These are phyloP conservation scores for Hedychridium roseum DNA, from an alignment of 2,888 invertebrate species.

Conservation along the genomic window DNA sequence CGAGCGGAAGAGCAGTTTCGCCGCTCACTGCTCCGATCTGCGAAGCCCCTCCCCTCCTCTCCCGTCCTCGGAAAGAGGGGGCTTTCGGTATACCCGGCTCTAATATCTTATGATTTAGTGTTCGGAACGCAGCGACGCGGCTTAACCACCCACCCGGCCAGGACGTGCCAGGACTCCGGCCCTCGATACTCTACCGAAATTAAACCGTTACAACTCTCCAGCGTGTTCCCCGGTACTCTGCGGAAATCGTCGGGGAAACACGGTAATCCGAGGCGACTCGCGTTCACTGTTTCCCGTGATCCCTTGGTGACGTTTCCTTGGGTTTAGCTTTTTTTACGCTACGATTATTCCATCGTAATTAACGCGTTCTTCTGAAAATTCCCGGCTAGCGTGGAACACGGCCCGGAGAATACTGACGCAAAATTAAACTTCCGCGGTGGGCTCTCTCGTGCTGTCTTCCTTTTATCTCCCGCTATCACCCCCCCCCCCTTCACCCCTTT, in stretches of 20 bases:
- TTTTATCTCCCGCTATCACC: constrained; percentile 7
- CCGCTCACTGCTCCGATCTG: constrained; percentile 1
- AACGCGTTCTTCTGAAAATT: too few species aligned
- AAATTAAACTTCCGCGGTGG: constrained; percentile 54
- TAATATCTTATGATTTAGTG: constrained; percentile 62
- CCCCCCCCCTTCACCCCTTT: constrained; percentile 16
- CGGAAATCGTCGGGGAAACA: too few species aligned
- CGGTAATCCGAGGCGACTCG: too few species aligned
- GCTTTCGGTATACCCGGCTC: constrained; percentile 39
- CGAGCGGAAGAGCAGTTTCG: constrained; percentile 35
- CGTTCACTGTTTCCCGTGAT: too few species aligned
- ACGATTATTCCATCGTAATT: too few species aligned
- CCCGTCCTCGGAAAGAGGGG: not conserved
- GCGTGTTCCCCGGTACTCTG: too few species aligned
- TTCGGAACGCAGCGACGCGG: constrained; percentile 52
- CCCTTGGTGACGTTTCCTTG: too few species aligned
- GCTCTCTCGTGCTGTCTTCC: constrained; percentile 12
- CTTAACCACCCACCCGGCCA: constrained; percentile 47
- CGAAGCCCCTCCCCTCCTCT: too few species aligned
- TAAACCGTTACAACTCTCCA: too few species aligned
- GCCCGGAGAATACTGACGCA: constrained; percentile 35
- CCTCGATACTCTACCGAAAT: too few species aligned
- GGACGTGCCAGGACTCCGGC: constrained; percentile 29
- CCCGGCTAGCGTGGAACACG: too few species aligned
- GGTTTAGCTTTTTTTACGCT: too few species aligned